phyloP scores from a whole-genome alignment of 2,797 vertebrate species.

The Pelobates cultripes region DNA sequence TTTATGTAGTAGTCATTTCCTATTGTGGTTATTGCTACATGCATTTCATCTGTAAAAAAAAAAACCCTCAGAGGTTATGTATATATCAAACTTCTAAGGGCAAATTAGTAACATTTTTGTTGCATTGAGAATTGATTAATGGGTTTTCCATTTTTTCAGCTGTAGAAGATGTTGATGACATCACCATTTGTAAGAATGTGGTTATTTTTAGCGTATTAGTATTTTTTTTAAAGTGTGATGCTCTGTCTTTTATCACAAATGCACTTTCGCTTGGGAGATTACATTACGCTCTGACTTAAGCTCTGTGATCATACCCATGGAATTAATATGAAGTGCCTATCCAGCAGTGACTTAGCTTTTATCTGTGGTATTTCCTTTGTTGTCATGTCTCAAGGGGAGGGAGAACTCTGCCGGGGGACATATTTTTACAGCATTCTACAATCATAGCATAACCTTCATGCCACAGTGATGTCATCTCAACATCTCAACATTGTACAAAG shows the following conservation, averaged over 20 bases:
- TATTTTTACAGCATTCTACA: slow-evolving; percentile 50
- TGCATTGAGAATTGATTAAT: not conserved
- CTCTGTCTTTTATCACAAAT: slow-evolving; percentile 42
- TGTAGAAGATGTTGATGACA: slow-evolving; percentile 22
- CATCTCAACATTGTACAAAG: slow-evolving; percentile 38
- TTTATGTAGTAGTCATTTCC: no score
- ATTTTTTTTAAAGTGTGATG: slow-evolving; percentile 18
- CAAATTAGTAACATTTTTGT: not conserved
- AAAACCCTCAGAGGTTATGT: not conserved
- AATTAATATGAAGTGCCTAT: slow-evolving; percentile 58
- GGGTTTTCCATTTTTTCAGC: not conserved
- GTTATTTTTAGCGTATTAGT: slow-evolving; percentile 33
- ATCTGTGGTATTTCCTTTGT: slow-evolving; percentile 57
- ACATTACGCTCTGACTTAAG: slow-evolving; percentile 55
- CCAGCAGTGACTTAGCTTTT: slow-evolving; percentile 58
- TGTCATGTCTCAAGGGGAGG: slow-evolving; percentile 25
- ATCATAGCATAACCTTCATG: slow-evolving; percentile 44
- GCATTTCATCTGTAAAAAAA: not conserved
- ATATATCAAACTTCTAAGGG: not conserved
- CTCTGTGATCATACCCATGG: slow-evolving; percentile 47
- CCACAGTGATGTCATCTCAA: slow-evolving; percentile 42
- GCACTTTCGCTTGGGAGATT: slow-evolving; percentile 38
- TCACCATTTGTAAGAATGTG: slow-evolving; percentile 20
- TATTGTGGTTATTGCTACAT: not conserved
- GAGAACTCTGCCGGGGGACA: slow-evolving; percentile 36